Evolutionary conservation across 2,113 vertebrate species (phyloP).

Genomic region (Strix uralensis): DNA sequence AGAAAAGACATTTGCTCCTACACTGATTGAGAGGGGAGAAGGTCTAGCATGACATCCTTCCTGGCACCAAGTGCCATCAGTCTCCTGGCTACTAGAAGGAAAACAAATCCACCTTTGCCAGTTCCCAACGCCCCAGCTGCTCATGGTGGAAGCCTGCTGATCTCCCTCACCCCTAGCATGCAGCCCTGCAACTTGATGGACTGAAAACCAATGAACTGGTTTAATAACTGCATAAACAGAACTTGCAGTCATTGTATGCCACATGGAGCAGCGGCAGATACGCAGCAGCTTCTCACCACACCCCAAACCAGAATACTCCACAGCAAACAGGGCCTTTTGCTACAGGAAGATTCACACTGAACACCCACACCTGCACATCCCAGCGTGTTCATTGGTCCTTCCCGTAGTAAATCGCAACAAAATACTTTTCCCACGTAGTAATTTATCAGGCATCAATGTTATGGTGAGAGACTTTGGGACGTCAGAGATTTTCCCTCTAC

Average conservation of each 20-base stretch:
- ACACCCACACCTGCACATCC: not conserved
- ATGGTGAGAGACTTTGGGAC: accelerated
- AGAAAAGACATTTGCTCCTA: not conserved
- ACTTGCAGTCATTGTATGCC: accelerated
- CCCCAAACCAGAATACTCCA: not conserved
- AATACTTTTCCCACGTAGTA: not conserved
- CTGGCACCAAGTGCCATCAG: not conserved
- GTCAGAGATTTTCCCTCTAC: not conserved
- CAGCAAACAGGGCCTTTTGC: not conserved
- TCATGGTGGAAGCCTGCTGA: not conserved
- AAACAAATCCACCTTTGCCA: not conserved
- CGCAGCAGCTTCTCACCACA: not conserved
- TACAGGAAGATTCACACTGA: not conserved
- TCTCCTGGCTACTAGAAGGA: not conserved
- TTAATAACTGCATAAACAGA: not conserved
- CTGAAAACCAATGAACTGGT: not conserved
- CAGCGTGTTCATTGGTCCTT: not conserved
- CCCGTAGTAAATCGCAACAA: not conserved
- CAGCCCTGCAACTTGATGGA: not conserved
- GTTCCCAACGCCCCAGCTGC: not conserved
- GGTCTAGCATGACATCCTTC: not conserved
- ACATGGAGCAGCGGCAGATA: not conserved
- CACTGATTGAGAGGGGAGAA: not conserved
- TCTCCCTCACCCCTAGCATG: not conserved
- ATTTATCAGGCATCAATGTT: not conserved